phyloP scores from a whole-genome alignment of 2,888 invertebrate species.

The Quadroppia sp. region DNA sequence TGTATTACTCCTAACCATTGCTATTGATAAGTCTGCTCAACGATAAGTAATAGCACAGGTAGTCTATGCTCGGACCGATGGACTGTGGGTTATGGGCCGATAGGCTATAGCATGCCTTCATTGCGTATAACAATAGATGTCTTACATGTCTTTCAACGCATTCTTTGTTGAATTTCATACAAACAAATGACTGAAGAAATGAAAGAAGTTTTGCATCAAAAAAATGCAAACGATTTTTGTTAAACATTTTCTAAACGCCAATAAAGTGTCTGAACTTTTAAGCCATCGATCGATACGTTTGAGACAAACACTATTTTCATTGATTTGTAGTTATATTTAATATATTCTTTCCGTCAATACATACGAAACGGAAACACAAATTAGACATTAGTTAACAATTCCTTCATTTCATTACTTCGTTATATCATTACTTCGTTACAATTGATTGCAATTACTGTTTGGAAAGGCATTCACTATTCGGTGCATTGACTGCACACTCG shows the following conservation, averaged over 20 bases:
- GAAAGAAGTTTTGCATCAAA: background rate
- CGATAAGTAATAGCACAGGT: background rate
- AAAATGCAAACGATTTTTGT: background rate
- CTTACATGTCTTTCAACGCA: slow-evolving; percentile 5
- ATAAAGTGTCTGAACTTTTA: slow-evolving; percentile 10
- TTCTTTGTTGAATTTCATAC: background rate
- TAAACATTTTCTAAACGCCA: background rate
- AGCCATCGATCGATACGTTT: background rate
- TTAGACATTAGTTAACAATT: background rate
- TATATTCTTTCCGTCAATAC: background rate
- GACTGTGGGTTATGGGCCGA: background rate
- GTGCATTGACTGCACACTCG: background rate
- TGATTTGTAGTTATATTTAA: background rate
- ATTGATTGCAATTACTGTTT: background rate
- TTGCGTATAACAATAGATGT: background rate
- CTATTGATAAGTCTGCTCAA: slow-evolving; percentile 5
- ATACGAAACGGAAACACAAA: slow-evolving; percentile 12
- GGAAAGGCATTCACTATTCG: background rate
- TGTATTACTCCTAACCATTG: background rate
- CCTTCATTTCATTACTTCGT: background rate
- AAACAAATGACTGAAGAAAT: background rate
- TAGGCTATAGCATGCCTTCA: background rate
- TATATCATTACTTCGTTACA: background rate
- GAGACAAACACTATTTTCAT: background rate
- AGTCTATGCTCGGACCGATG: background rate